Base-by-base conservation (phyloP, 1,140 invertebrate species). In the Hylyphantes graminicola region DNA sequence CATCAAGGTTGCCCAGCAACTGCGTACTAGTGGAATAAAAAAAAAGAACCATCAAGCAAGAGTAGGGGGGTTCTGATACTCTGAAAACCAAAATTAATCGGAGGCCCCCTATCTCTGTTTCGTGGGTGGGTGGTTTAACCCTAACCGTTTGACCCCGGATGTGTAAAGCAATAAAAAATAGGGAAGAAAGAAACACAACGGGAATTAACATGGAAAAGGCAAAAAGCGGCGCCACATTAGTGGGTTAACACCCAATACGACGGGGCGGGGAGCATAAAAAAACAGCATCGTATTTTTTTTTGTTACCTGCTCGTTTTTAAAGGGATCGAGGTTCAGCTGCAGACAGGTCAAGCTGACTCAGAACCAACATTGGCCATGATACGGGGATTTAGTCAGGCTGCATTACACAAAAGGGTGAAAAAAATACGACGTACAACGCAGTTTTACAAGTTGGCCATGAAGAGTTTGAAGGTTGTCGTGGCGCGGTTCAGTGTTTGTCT, bases 131-230 rank as follows among this genome's bases (percentile, higher is more conserved):
- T 70, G 67, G 67, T 75, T 75, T 75, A 75, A 75, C 73, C 73
- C 73, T 48, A 75, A 17, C 73, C 73, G 57, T 63, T 75, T 75
- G 73, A 75, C 73, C 73, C 67, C 73, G 73, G 73, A 75, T 75
- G 73, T 75, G 73, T 75, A 63, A 8, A 35, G 57, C 17, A 75
- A 75, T 75, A 75, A 75, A 75, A 75, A 75, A 35, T 35, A 35
- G 35, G 35, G 35, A 35, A 35, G 35, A 35, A 35, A 35, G 64
- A 65, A 65, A 65, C 64, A 21, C 48, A 65, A 19, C 64, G 64
- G 64, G 64, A 65, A 65, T 65, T 11, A 65, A 11, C 48, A 35
- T 65, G 59, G 73, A n/a, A 63, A 70, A 70, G 67, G n/a, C 15
- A 35, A 13, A 50, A 13, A 50, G 9, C 57, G 73, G 73, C 73